Base-by-base conservation (phyloP, 2,888 invertebrate species). In the Oscheius sp. region DNA sequence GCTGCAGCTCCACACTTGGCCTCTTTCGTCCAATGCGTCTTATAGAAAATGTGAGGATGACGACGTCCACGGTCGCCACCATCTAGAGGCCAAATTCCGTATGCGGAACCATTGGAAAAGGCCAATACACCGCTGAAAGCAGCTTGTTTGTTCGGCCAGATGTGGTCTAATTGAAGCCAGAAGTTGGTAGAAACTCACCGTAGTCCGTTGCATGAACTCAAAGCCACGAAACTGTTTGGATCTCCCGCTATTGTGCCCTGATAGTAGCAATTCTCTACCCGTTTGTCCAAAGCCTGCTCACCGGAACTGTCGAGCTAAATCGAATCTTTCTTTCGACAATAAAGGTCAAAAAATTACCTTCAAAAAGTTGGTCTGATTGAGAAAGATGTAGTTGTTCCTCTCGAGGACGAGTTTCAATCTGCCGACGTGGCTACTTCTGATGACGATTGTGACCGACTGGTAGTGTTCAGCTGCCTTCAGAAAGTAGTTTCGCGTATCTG, bases 161-260 rank as follows among this genome's bases (percentile, higher is more conserved):
- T 42, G 42, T 42, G 42, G 42, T 7, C 7, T 42, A 42, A 42
- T 42, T 42, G 42, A 42, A 42, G 7, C 3, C 42, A 42, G 42
- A 42, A 42, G 4, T 42, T 42, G 42, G 4, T 42, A 47, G 37
- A 13, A 48, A 59, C 84, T 73, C 82, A 91, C 91, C 90, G 95
- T 87, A 98, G 94, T 70, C 98, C 98, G 91, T 96, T 95, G 92
- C 98, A 98, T 71, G 97, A 98, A 91, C 96, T 95, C 91, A 98
- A 94, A 85, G 97, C 96, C 35, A 96, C 97, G 82, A 94, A 94
- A 33, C 96, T 96, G 82, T 95, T 96, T 7, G 96, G 95, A 91
- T 96, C 95, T 91, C 96, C 96, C 90, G 95, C 96, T 75, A 98
- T 96, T 3, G 81, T 94, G 77, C 97, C 97, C 91, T 98, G 97